Conservation (phyloP, 2,888 invertebrate genomes). For the Rhamphomyia laevipes region DNA sequence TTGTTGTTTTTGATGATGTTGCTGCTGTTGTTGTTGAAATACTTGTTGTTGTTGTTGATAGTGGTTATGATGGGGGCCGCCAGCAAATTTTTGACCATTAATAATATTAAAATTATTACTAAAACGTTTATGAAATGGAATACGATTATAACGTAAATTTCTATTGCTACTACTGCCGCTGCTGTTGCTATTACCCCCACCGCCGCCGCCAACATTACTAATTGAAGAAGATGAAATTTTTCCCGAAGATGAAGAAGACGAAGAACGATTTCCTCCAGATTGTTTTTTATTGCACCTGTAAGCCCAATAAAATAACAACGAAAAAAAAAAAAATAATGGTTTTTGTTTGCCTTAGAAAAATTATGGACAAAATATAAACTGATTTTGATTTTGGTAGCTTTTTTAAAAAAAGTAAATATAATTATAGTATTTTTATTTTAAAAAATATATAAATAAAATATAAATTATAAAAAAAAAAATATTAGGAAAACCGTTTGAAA, state of each 20-base stretch:
- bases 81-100: neutral
- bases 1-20: constrained; percentile 5
- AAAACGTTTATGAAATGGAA: constrained; percentile 51
- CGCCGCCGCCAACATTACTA: constrained; percentile 11
- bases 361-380: no score
- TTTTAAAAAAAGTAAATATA: no score
- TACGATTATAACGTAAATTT: constrained; percentile 41
- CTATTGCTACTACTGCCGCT: constrained; percentile 21
- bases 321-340: no score
- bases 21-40: constrained; percentile 8
- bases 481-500: no score
- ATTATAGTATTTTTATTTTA: no score
- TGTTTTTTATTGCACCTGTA: constrained; percentile 15
- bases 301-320: no score
- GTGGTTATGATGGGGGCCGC: neutral
- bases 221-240: constrained; percentile 9
- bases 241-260: constrained; percentile 14
- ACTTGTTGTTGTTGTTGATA: neutral
- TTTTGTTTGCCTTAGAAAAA: no score
- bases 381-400: no score
- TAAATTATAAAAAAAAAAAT: no score
- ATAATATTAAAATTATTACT: constrained; percentile 18
- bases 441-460: no score
- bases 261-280: constrained; percentile 17
- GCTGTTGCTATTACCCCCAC: constrained; percentile 14